Conservation (phyloP, 2,797 vertebrate genomes). For the Sebastes vulpes region DNA sequence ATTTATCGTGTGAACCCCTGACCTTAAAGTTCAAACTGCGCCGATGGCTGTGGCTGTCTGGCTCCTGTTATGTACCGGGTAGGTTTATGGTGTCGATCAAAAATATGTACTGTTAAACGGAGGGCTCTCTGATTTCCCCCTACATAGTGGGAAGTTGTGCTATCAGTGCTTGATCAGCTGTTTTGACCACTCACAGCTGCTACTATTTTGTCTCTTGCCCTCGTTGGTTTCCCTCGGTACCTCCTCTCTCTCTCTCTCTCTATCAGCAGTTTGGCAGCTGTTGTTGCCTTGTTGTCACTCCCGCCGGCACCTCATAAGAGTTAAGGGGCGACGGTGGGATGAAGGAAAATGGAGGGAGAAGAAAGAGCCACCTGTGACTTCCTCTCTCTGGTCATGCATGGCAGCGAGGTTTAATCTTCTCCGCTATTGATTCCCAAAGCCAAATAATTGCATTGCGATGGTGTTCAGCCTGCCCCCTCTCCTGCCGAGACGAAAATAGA, state of each 20-base stretch:
- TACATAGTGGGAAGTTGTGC: conserved; percentile 40
- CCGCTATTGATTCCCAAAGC: conserved; percentile 58
- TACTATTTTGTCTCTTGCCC: conserved; percentile 68
- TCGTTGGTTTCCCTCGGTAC: conserved; percentile 45
- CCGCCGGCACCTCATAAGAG: conserved; percentile 48
- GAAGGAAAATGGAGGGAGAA: conserved; percentile 41
- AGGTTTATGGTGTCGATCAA: conserved; percentile 33
- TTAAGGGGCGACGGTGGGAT: conserved; percentile 13
- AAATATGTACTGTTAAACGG: background rate
- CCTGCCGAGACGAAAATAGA: conserved; percentile 68
- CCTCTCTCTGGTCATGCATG: conserved; percentile 46
- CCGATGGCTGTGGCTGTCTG: background rate
- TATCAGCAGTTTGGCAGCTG: conserved; percentile 78
- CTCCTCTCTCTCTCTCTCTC: conserved; percentile 34
- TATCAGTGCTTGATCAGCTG: conserved; percentile 84
- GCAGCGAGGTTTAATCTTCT: conserved; percentile 58
- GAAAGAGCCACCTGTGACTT: conserved; percentile 65
- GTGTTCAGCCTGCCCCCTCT: conserved; percentile 27
- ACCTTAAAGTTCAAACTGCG: background rate
- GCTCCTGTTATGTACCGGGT: background rate
- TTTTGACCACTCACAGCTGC: conserved; percentile 75
- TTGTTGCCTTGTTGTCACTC: conserved; percentile 68
- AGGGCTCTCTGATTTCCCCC: conserved; percentile 47
- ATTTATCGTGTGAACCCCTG: background rate
- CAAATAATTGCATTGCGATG: conserved; percentile 51